Conservation (phyloP, 92 coral and sea anemone genomes). For the Porites cylindrica region DNA sequence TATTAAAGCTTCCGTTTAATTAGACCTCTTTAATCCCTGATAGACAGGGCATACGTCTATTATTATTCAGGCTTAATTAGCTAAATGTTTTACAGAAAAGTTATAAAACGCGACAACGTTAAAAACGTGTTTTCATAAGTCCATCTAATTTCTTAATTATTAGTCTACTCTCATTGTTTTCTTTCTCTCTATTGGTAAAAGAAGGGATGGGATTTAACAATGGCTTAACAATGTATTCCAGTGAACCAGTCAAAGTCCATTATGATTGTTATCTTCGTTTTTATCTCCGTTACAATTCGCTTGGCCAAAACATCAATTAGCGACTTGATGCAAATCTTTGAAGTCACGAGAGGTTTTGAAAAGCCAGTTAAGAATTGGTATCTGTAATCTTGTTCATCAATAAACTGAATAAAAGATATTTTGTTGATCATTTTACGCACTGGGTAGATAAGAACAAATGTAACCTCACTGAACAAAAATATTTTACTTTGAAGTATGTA, state of each 20-base stretch:
- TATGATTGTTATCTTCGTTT: not conserved
- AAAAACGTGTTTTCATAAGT: not conserved
- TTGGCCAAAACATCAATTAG: slow-evolving; percentile 7
- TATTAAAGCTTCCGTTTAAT: not conserved
- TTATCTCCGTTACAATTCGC: not conserved
- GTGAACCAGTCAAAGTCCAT: slow-evolving; percentile 4
- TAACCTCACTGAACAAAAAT: too few species aligned
- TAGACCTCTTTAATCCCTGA: not conserved
- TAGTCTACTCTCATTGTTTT: slow-evolving; percentile 8
- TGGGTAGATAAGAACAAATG: too few species aligned
- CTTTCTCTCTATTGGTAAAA: not conserved
- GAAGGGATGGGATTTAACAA: slow-evolving; percentile 16
- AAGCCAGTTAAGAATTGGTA: not conserved
- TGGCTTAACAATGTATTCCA: slow-evolving; percentile 4
- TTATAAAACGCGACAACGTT: not conserved
- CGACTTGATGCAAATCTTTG: not conserved
- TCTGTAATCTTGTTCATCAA: not conserved
- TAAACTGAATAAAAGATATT: not conserved
- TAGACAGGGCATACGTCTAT: not conserved
- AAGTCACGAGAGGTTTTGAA: slow-evolving; percentile 13
- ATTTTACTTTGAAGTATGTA: too few species aligned
- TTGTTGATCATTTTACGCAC: not conserved
- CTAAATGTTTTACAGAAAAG: not conserved
- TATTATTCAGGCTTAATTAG: not conserved
- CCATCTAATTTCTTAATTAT: slow-evolving; percentile 12